A percentile compares a stretch with the other conserved stretches of the same genome.
Conservation (phyloP, 1,140 invertebrate species). For the Saccostrea echinata region DNA sequence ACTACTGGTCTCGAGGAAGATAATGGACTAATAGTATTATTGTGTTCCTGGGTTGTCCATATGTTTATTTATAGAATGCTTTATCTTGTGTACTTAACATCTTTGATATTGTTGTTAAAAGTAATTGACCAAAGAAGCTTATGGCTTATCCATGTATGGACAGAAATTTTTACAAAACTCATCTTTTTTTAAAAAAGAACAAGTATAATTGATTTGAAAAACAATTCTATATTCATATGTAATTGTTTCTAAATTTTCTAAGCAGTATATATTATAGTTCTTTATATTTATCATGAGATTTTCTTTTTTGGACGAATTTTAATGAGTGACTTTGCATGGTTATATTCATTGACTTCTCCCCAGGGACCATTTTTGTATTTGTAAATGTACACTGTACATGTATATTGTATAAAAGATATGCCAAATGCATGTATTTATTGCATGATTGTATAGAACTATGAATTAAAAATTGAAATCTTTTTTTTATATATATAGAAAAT, state of each 20-base stretch:
- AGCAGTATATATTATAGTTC: too few species aligned
- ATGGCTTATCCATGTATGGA: background rate
- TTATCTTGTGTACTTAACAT: slow-evolving; percentile 1
- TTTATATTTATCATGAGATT: background rate
- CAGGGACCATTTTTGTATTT: slow-evolving; percentile 3
- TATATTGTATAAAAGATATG: background rate
- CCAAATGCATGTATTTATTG: background rate
- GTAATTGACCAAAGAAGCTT: background rate
- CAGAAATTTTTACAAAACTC: background rate
- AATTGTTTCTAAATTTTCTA: background rate
- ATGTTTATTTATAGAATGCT: background rate
- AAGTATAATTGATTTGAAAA: too few species aligned
- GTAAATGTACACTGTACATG: background rate
- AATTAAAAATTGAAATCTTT: background rate
- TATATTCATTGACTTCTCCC: background rate
- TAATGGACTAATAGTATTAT: background rate
- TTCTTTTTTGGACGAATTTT: background rate
- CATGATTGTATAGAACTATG: background rate
- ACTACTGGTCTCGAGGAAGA: slow-evolving; percentile 1
- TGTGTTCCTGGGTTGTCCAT: background rate
- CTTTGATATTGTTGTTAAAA: background rate
- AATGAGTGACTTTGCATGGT: too few species aligned
- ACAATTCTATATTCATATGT: too few species aligned
- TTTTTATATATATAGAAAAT: background rate
- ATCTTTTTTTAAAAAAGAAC: too few species aligned